Conservation (phyloP, 2,797 vertebrate genomes). For the Diglossa cyanea region DNA sequence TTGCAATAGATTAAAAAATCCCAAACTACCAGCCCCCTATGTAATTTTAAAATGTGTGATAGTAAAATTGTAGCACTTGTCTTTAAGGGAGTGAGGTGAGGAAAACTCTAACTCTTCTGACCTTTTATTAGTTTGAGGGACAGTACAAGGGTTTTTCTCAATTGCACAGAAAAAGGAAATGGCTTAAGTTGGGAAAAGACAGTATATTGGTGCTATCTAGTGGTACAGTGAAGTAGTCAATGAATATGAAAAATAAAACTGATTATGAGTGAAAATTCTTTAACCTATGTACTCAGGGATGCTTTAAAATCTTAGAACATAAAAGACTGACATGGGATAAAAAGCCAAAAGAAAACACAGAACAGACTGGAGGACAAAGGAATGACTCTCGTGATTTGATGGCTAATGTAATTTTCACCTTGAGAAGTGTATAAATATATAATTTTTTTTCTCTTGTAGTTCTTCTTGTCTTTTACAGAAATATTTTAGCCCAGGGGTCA, state of each 20-base stretch:
- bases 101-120: slow-evolving; percentile 8
- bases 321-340: not conserved
- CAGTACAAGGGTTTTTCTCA: not conserved
- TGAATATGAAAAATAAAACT: slow-evolving; percentile 27
- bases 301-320: not conserved
- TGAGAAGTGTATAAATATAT: not conserved
- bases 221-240: slow-evolving; percentile 58
- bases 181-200: not conserved
- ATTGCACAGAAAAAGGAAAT: not conserved
- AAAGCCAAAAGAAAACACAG: not conserved
- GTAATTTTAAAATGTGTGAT: not conserved
- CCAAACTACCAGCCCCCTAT: not conserved
- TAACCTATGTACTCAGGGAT: not conserved
- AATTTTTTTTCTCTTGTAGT: not conserved
- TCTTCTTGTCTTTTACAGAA: not conserved
- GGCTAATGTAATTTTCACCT: not conserved
- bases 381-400: not conserved
- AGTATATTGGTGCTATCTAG: slow-evolving; percentile 76
- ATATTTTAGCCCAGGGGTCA: not conserved
- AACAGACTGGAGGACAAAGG: not conserved
- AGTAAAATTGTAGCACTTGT: not conserved
- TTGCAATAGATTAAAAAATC: not conserved
- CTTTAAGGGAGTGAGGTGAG: not conserved
- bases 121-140: slow-evolving; percentile 45
- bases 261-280: slow-evolving; percentile 10